Percentiles rank a stretch among this genome's conserved stretches.
phyloP scores from a whole-genome alignment of 2,113 vertebrate genomes.

The Psammodynastes pulverulentus region DNA sequence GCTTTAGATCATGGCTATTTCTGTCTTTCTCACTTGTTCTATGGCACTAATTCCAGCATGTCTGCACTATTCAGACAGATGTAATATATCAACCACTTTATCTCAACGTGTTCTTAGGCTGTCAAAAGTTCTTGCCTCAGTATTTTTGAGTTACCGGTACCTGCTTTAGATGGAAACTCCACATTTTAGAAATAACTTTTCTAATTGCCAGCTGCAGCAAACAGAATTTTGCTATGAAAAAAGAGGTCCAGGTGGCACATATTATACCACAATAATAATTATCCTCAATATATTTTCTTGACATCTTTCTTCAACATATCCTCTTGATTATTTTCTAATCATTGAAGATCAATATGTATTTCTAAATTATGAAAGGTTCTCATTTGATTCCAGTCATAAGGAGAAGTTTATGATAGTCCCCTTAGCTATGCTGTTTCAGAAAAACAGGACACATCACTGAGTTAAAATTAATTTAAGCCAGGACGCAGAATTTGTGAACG shows the following conservation, averaged over 20 bases:
- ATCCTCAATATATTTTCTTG: not conserved
- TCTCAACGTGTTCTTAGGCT: not conserved
- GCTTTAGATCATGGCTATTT: not conserved
- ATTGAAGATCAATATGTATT: not conserved
- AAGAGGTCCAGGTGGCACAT: not conserved
- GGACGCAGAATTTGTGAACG: too few species aligned
- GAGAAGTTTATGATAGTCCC: not conserved
- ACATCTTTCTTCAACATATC: not conserved
- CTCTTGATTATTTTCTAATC: not conserved
- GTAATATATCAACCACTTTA: not conserved
- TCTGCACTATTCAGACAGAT: not conserved
- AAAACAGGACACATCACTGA: not conserved
- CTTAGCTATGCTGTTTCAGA: not conserved
- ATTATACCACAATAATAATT: not conserved
- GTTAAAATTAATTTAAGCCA: not conserved
- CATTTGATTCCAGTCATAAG: not conserved
- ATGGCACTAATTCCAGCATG: not conserved
- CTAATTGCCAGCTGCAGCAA: not conserved
- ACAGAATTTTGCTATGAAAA: not conserved
- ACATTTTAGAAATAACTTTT: not conserved
- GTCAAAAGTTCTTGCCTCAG: not conserved
- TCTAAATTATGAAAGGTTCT: not conserved
- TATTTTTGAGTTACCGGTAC: not conserved
- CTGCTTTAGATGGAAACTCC: conserved; percentile 17
- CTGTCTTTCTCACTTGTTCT: not conserved